Evolutionary conservation across 2,888 invertebrate genomes (phyloP), one percentile per base, ranked within the genome.

Genomic region (Hipparchia sbordonii): DNA sequence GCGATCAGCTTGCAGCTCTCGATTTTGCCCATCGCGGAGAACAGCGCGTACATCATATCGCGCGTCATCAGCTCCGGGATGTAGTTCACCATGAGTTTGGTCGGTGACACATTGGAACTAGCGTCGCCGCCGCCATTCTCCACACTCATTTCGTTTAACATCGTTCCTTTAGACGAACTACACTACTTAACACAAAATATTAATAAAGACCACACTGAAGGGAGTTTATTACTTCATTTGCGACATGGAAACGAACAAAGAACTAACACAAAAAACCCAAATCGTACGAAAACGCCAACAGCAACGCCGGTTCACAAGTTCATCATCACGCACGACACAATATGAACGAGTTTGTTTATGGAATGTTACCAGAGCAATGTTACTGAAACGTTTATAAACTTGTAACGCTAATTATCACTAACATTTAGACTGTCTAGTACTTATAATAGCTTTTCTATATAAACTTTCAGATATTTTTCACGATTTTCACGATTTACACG

Each of bases 61-160:
- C 93, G 91, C 85, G 93, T 94, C 94, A 94, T 94, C 87, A 93
- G 80, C 83, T 94, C 94, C 70, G 94, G 94, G 80, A 94, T 94
- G 84, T 94, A 94, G 88, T 94, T 94, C 84, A 94, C 94, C 94
- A 94, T 94, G 89, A 94, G 93, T 87, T 94, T 94, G 83, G 94
- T 94, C 84, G 93, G 92, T 89, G 94, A 94, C 94, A 94, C 93
- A 92, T 93, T 94, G 88, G 86, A 87, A 10, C 10, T 87, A 81
- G 91, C 93, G 92, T 92, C 94, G 89, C 92, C 94, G 92, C 93
- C 93, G 93, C 93, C 94, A 92, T 94, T 94, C 93, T 94, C 94
- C 88, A 84, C 77, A 76, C 78, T 85, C 82, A 92, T 92, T 80
- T 93, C 93, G 90, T 89, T 90, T 89, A 91, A 80, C 92, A 93